Conservation (phyloP, 2,797 vertebrate species). For the Anguilla megastoma region DNA sequence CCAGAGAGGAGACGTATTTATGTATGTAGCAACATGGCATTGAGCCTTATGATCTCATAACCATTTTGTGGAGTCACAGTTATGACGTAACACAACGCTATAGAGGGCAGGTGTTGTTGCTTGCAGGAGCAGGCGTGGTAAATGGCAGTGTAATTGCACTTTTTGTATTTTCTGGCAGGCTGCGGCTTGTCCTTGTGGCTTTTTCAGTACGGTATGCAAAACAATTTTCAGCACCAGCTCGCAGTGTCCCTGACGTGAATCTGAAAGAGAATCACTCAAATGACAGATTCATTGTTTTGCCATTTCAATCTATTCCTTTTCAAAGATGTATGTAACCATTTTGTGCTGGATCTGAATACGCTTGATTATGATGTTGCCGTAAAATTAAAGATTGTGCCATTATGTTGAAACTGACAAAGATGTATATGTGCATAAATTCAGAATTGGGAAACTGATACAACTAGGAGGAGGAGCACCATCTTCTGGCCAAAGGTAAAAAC, state of each 20-base stretch:
- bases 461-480: not conserved
- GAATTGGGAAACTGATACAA: not conserved
- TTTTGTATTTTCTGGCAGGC: not conserved
- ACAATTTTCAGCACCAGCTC: not conserved
- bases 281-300: not conserved
- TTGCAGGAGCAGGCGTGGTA: not conserved
- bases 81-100: not conserved
- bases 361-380: constrained; percentile 12
- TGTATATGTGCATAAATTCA: not conserved
- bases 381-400: constrained; percentile 6
- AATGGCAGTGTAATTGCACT: not conserved
- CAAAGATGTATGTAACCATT: not conserved
- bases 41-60: not conserved
- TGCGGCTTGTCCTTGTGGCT: not conserved
- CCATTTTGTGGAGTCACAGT: not conserved
- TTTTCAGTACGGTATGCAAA: not conserved
- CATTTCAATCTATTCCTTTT: not conserved
- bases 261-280: not conserved
- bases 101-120: not conserved
- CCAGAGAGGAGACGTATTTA: not conserved
- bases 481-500: not conserved
- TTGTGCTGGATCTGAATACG: not conserved
- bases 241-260: not conserved
- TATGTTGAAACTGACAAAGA: constrained; percentile 9
- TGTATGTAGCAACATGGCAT: not conserved